A percentile compares a stretch with the other conserved stretches of the same genome.
Conservation (phyloP, 2,888 invertebrate species). For the Caenorhabditis drosophilae region DNA sequence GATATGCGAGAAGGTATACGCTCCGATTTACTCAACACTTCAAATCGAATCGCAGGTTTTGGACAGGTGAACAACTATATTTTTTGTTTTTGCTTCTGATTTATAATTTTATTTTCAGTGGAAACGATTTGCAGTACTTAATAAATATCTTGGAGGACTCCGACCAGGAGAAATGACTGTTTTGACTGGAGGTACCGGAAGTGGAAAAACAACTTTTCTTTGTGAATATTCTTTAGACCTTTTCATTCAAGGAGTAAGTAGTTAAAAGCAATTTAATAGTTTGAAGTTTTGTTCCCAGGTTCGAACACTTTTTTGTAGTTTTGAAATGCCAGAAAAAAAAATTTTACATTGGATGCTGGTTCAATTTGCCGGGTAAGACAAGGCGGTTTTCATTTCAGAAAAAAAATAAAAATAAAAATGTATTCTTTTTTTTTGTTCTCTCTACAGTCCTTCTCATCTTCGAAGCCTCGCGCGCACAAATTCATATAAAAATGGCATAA, state of each 20-base stretch:
- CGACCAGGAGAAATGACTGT: constrained; percentile 66
- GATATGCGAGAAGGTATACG: constrained; percentile 70
- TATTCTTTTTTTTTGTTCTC: constrained; percentile 26
- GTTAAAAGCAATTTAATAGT: too few relatives aligned
- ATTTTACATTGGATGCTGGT: constrained; percentile 69
- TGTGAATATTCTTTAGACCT: constrained; percentile 68
- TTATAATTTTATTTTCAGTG: constrained; percentile 50
- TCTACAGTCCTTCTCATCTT: constrained; percentile 64
- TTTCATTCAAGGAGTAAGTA: constrained; percentile 58
- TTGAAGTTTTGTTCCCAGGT: constrained; percentile 44
- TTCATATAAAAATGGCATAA: constrained; percentile 64
- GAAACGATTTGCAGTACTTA: constrained; percentile 65
- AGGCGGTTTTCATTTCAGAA: background rate
- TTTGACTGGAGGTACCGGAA: constrained; percentile 66
- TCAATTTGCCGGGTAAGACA: constrained; percentile 65
- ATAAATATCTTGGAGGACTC: constrained; percentile 64
- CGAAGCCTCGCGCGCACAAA: constrained; percentile 66
- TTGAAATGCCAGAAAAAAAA: constrained; percentile 68
- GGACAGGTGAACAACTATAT: constrained; percentile 44
- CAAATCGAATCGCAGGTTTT: constrained; percentile 47
- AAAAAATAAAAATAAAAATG: constrained; percentile 1
- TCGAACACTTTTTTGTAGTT: constrained; percentile 68
- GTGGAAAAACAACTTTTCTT: constrained; percentile 68
- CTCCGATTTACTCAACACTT: constrained; percentile 59
- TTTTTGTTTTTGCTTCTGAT: background rate